Conservation (phyloP, 1,140 invertebrate species). For the Procambarus clarkii region DNA sequence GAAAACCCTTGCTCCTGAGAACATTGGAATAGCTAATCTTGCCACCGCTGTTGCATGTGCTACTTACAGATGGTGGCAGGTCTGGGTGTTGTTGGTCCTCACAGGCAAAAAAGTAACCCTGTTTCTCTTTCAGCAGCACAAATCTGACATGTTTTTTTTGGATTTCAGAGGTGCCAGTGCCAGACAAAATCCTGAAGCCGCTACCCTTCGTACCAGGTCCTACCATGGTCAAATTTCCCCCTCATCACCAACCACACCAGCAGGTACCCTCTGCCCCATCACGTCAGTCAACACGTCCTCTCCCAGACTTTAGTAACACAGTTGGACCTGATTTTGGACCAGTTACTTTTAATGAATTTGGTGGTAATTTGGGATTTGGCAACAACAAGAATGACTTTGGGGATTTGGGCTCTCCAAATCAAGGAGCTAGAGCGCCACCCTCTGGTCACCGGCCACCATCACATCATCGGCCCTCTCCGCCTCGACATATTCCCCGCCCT, state of each 20-base stretch:
- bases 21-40: no score
- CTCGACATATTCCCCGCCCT: background rate
- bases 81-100: background rate
- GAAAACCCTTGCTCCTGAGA: no score
- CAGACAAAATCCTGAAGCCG: constrained; percentile 66
- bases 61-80: no score
- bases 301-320: constrained; percentile 66
- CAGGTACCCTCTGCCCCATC: background rate
- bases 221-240: constrained; percentile 55
- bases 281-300: constrained; percentile 8
- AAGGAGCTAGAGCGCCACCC: background rate
- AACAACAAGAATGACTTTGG: constrained; percentile 42
- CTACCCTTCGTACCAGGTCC: constrained; percentile 64
- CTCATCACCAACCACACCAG: constrained; percentile 12
- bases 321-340: constrained; percentile 71
- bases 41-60: no score
- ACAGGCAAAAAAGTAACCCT: no score
- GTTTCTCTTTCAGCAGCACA: no score
- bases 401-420: constrained; percentile 30
- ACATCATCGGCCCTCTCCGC: background rate
- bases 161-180: constrained; percentile 53
- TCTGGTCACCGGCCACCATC: constrained; percentile 13
- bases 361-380: constrained; percentile 43
- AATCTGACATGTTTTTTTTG: background rate
- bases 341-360: constrained; percentile 64